A percentile compares a stretch with the other conserved stretches of the same genome.
Conservation (phyloP, 2,888 invertebrate species). For the Rhyacophila evoluta region DNA sequence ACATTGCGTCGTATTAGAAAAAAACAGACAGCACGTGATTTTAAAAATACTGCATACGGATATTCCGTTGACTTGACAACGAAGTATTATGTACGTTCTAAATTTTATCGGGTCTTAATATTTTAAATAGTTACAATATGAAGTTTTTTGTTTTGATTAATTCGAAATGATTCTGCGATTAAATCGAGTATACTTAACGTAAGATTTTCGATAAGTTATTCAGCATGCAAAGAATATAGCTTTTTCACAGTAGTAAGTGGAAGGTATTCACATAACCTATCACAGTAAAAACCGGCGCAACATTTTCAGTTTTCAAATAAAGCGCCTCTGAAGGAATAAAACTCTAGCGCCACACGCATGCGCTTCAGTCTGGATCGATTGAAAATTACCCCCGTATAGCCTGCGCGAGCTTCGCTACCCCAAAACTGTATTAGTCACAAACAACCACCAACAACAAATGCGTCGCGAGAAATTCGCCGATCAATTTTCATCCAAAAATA, state of each 20-base stretch:
- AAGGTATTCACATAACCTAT: neutral
- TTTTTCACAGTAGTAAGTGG: too few relatives aligned
- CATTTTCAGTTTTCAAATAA: neutral
- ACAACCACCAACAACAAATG: neutral
- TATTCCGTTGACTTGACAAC: too few relatives aligned
- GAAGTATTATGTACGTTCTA: too few relatives aligned
- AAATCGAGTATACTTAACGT: too few relatives aligned
- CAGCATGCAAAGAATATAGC: neutral
- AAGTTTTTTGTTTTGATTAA: too few relatives aligned
- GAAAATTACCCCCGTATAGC: neutral
- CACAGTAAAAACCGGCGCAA: neutral
- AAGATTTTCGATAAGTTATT: too few relatives aligned
- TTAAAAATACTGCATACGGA: too few relatives aligned
- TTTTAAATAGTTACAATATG: too few relatives aligned
- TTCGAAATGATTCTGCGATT: too few relatives aligned
- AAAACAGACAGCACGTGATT: too few relatives aligned
- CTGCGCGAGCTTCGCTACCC: conserved; percentile 11
- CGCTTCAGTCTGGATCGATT: neutral
- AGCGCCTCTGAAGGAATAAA: neutral
- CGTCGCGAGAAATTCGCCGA: conserved; percentile 7
- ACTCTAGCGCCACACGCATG: neutral
- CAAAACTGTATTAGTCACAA: neutral
- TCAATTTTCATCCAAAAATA: conserved; percentile 1
- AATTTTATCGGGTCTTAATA: too few relatives aligned
- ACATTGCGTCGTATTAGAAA: too few relatives aligned